Evolutionary conservation across 2,797 vertebrate species (phyloP).

Genomic region (Gambelia wislizenii): DNA sequence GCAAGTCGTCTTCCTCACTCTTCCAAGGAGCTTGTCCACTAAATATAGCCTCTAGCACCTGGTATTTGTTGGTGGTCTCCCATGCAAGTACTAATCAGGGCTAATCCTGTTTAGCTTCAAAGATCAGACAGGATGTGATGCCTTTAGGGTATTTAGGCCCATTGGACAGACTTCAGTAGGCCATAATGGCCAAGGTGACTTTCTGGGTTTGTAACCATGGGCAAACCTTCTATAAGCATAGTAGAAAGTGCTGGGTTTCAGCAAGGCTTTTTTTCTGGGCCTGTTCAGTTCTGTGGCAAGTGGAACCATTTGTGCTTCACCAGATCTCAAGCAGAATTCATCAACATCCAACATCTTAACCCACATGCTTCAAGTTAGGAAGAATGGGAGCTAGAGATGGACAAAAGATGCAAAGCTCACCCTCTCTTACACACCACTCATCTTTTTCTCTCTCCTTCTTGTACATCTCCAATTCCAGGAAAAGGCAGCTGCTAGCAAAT

Average conservation of each 20-base stretch:
- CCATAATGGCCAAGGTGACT: background rate
- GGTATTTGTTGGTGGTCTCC: too few relatives aligned
- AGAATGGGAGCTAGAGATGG: background rate
- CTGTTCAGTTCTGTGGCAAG: background rate
- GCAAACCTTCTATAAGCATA: background rate
- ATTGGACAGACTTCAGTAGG: background rate
- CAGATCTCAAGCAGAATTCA: background rate
- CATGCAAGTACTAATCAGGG: too few relatives aligned
- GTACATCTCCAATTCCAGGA: conserved; percentile 6
- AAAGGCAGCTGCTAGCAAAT: conserved; percentile 13
- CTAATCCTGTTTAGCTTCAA: too few relatives aligned
- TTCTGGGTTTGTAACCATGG: background rate
- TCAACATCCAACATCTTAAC: background rate
- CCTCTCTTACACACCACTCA: background rate
- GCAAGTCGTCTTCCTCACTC: too few relatives aligned
- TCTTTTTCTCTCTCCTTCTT: background rate
- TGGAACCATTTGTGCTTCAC: background rate
- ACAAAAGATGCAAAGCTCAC: background rate
- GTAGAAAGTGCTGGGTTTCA: background rate
- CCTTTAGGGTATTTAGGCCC: too few relatives aligned
- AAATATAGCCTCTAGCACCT: too few relatives aligned
- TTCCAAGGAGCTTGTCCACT: too few relatives aligned
- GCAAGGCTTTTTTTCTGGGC: background rate
- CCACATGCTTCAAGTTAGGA: background rate
- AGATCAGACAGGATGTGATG: too few relatives aligned